phyloP scores from a whole-genome alignment of 2,797 vertebrate genomes.

The Gymnoscopelus microlampas region DNA sequence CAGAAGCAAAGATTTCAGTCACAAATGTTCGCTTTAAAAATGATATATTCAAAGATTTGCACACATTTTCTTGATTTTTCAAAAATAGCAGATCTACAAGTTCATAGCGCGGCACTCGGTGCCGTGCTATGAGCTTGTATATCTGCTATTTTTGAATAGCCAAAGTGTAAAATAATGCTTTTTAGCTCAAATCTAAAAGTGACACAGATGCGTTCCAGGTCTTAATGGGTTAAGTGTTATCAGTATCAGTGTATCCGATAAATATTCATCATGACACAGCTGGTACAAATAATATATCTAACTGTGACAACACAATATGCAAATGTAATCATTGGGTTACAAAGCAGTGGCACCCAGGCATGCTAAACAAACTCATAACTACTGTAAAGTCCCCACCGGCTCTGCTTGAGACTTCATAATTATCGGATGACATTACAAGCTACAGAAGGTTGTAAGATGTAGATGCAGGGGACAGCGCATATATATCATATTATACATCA shows the following conservation, averaged over 20 bases:
- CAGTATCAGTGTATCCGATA: constrained; percentile 41
- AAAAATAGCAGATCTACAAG: no score
- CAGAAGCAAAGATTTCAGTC: no score
- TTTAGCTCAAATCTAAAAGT: no score
- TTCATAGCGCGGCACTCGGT: no score
- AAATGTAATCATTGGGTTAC: constrained; percentile 73
- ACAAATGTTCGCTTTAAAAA: no score
- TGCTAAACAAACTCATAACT: constrained; percentile 53
- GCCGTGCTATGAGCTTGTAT: no score
- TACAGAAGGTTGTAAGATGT: constrained; percentile 9
- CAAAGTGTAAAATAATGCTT: no score
- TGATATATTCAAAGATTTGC: no score
- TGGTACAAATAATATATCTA: constrained; percentile 73
- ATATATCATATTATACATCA: not conserved
- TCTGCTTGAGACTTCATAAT: constrained; percentile 38
- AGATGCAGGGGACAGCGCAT: constrained; percentile 6
- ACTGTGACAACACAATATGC: constrained; percentile 70
- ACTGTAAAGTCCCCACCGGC: constrained; percentile 14
- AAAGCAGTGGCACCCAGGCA: constrained; percentile 44
- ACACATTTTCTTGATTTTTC: no score
- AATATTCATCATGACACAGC: constrained; percentile 60
- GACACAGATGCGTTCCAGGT: no score
- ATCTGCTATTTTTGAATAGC: no score
- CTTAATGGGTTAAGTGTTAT: no score
- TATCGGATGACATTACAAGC: constrained; percentile 27